Evolutionary conservation across 2,113 vertebrate species (phyloP).

Genomic region (Brachypodius melanocephalos): DNA sequence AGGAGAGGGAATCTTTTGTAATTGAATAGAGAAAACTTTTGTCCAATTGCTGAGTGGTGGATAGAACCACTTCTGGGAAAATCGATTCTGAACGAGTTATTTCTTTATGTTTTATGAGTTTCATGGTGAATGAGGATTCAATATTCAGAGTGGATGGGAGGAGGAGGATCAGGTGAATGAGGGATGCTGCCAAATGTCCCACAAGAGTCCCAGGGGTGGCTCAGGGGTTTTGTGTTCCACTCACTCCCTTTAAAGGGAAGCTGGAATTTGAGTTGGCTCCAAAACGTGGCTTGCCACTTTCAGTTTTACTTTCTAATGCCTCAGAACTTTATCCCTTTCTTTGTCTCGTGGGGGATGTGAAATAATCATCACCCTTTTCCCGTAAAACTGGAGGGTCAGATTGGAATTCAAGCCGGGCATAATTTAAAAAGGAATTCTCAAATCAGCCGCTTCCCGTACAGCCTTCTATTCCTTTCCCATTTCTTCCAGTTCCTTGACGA

Average conservation of each 20-base stretch:
- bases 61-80: accelerated
- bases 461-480: not conserved
- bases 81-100: not conserved
- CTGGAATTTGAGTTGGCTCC: not conserved
- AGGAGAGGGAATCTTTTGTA: not conserved
- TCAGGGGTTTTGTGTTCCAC: not conserved
- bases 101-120: not conserved
- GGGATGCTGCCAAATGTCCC: not conserved
- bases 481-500: constrained; percentile 82
- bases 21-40: not conserved
- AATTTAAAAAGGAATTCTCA: not conserved
- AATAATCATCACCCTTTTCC: not conserved
- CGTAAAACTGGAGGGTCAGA: not conserved
- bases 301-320: not conserved
- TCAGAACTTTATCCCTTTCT: not conserved
- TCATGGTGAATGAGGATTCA: accelerated
- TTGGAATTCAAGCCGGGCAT: not conserved
- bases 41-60: not conserved
- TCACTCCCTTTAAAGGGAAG: not conserved
- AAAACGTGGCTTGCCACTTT: not conserved
- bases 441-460: not conserved
- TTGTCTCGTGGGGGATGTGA: not conserved
- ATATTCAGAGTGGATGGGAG: not conserved
- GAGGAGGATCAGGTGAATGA: not conserved
- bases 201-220: not conserved